Evolutionary conservation across 2,113 vertebrate genomes (phyloP), one percentile per base, ranked within the genome.

Genomic region (Cygnus atratus): DNA sequence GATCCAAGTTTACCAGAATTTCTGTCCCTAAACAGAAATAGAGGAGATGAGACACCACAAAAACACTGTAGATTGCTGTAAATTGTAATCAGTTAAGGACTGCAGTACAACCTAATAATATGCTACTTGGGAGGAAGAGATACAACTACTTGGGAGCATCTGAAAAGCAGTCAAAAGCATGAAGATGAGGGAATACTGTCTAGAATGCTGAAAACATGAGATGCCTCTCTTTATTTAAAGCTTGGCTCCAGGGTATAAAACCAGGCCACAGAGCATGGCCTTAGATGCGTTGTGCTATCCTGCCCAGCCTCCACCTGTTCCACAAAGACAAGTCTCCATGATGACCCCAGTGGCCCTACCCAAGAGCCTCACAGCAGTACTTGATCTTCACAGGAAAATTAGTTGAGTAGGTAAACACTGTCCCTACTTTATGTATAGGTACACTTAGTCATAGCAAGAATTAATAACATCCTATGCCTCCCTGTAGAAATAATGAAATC

Each of bases 1-100:
- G 50, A 94, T 65, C 59, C 78, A 87, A 78, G 68, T 85, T 92
- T 96, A 89, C 84, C 95, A 96, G 94, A 91, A 87, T 86, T 91
- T 92, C 95, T 96, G 68, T 96, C 88, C 89, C 93, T 79, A 71
- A 85, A 85, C 87, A 82, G 87, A 93, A 97, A 95, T 80, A 84
- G 84, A 95, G 79, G 90, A 91, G 66, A 70, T 73, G 93, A 93
- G 87, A 96, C 92, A 95, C 93, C 91, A 97, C 94, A 96, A 91
- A 95, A 91, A 92, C 67, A 16, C 87, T 81, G 88, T 96, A 91
- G 95, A 91, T 88, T 71, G 22, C 87, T 81, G 88, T 96, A 97
- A 95, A 88, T 96, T 79, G 87, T 92, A 84, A 74, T 92, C 89
- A 95, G 87, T 88, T 92, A 88, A 90, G 79, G 84, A 73, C 87